Evolutionary conservation across 2,797 vertebrate genomes (phyloP), one percentile per base, ranked within the genome.

Genomic region (Alcedo atthis): DNA sequence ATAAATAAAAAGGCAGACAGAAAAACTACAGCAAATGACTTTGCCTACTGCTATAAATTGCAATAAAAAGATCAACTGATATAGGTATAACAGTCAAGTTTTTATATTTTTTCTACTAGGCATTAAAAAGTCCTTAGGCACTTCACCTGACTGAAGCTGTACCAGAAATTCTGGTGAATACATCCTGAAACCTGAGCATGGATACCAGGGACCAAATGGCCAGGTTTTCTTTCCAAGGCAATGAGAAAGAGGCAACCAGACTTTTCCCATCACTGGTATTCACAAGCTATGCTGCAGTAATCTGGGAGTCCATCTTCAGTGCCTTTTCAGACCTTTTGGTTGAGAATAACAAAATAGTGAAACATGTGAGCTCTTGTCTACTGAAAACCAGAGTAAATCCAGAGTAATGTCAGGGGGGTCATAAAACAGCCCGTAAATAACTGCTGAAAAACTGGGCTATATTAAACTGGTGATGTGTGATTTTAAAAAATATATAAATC

Each of bases 361-460:
- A 85, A 61, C 20, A 25, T 15, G 10, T 46, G 81, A 64, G 45
- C 30, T 87, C 64, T 68, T 67, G 28, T 19, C 74, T 82, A 40
- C 79, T 88, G 24, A 74, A 92, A 74, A 21, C 49, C 62, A 54
- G 75, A 93, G 21, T 53, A 82, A 94, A 80, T 77, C 84, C 84
- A 90, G 37, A 71, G 49, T 83, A 76, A 54, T 49, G 45, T 64
- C 81, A 61, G 1, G 6, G 14, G 58, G n/a, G 37, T 77, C 88
- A 82, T 71, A 82, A 93, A 87, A 6, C 64, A 84, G 61, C 58
- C 81, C 66, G 61, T 51, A 89, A 95, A 92, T 62, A 93, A 93
- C 21, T 0, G 0, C 58, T 75, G 61, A 75, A 95, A 91, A 87
- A 13, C 54, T 64, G 37, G 11, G 37, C 42, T 85, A 61, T n/a